These are phyloP conservation scores for Aphidius gifuensis DNA, from an alignment of 1,140 invertebrate species.

Conservation along the genomic window DNA sequence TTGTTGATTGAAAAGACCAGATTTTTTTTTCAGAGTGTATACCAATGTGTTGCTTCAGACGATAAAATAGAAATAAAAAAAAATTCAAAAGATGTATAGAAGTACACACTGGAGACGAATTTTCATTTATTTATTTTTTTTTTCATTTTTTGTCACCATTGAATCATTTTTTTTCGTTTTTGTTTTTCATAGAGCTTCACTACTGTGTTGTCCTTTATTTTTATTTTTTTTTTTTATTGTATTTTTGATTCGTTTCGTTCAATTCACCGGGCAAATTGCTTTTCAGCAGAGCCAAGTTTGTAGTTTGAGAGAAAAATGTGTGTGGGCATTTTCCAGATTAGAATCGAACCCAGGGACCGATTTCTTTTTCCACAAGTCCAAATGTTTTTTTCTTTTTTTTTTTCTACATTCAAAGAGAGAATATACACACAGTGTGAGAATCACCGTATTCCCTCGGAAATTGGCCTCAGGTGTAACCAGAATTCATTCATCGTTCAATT, in stretches of 20 bases:
- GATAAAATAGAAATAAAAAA: conserved; percentile 1
- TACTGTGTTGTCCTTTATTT: conserved; percentile 10
- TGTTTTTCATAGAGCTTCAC: not conserved
- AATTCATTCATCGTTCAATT: conserved; percentile 42
- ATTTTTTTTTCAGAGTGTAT: not conserved
- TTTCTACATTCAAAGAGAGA: not conserved
- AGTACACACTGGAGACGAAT: conserved; percentile 1
- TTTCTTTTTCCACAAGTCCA: conserved; percentile 4
- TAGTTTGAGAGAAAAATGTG: conserved; percentile 2
- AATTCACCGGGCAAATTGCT: conserved; percentile 17
- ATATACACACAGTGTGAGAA: not conserved
- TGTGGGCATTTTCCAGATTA: conserved; percentile 13
- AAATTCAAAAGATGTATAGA: conserved; percentile 1
- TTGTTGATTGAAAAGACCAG: not conserved
- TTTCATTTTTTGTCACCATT: not conserved
- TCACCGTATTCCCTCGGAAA: conserved; percentile 35
- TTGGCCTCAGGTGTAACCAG: conserved; percentile 47
- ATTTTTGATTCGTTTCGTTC: not conserved
- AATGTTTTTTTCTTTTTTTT: conserved; percentile 6
- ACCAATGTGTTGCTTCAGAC: not conserved
- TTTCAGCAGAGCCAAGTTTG: conserved; percentile 1
- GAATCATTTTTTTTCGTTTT: conserved; percentile 10
- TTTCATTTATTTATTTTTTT: not conserved
- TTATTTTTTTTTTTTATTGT: too few relatives aligned
- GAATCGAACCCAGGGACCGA: conserved; percentile 6